Base-by-base conservation (phyloP, 2,888 invertebrate genomes). In the Lamproptera curius region DNA sequence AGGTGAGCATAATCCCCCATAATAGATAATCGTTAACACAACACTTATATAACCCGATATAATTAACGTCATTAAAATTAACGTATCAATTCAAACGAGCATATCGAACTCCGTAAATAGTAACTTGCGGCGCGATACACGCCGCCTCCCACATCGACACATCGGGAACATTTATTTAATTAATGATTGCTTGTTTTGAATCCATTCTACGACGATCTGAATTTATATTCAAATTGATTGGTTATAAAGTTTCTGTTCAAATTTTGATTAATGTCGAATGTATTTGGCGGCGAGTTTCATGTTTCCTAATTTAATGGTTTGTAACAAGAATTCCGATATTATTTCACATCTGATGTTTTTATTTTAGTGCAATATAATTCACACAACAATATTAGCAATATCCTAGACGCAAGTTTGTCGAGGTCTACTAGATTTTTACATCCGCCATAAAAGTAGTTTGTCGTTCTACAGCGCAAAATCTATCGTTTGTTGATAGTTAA, bases 31-130 rank as follows among this genome's bases (percentile, higher is more conserved):
- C 14, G 17, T 34, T 14, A 17, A 42, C 42, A 33, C 36, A 28
- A 11, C 15, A 49, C 43, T 28, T 35, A 43, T 43, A 31, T 35
- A 17, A 39, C 11, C 15, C 26, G 39, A 43, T n/a, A 31, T n/a
- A 34, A 2, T 10, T 16, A 20, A 33, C 20, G 42, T 20, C 31
- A 31, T 42, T 20, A 31, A 43, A 43, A 43, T 26, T 28, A 14
- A 9, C n/a, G 16, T 43, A 26, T 50, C 45, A 47, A 54, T 52
- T 61, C 54, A 58, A 60, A 69, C 61, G 64, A 71, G 63, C 60
- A 65, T 56, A 65, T 46, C 61, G 63, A 63, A 65, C 55, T 61
- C 82, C 80, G 68, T 80, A 80, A 72, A 83, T 73, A 82, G 83
- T 75, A 78, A 73, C 70, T 78, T 75, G 82, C 72, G 60, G 55